These are phyloP conservation scores for Rhadina sibilatrix DNA, from an alignment of 2,113 vertebrate species.

Conservation along the genomic window DNA sequence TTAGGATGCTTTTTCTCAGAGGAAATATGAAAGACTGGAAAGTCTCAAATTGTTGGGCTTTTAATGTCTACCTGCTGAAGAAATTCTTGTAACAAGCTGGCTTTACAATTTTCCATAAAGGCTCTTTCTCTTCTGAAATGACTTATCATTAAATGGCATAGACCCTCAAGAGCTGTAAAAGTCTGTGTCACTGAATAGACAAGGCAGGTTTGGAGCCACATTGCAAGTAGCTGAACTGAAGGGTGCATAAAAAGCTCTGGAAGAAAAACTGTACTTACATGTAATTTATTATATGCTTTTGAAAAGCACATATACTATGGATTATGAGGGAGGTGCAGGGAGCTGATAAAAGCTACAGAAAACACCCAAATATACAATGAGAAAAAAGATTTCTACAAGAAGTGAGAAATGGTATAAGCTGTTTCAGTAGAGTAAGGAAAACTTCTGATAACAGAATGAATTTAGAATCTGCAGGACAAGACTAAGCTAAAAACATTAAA, in stretches of 20 bases:
- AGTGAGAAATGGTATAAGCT: not conserved
- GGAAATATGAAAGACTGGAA: not conserved
- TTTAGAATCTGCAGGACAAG: not conserved
- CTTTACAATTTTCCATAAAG: not conserved
- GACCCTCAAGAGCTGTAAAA: not conserved
- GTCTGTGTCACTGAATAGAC: not conserved
- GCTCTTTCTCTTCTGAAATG: not conserved
- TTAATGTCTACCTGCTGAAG: not conserved
- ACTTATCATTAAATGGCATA: not conserved
- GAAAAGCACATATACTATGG: not conserved
- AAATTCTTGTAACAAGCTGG: not conserved
- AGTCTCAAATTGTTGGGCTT: not conserved
- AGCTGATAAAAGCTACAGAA: not conserved
- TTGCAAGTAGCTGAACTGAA: not conserved
- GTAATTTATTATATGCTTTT: not conserved
- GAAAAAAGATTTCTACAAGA: not conserved
- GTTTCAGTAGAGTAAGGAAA: not conserved
- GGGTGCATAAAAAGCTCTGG: not conserved
- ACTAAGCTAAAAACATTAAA: not conserved
- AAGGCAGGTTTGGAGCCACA: not conserved
- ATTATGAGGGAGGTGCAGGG: not conserved
- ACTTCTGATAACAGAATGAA: not conserved
- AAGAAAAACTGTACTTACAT: not conserved
- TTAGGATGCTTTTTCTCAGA: not conserved
- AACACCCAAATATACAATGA: not conserved